Percentiles rank a stretch among this genome's conserved stretches.
Conservation (phyloP, 2,888 invertebrate species). For the Lypha dubia region DNA sequence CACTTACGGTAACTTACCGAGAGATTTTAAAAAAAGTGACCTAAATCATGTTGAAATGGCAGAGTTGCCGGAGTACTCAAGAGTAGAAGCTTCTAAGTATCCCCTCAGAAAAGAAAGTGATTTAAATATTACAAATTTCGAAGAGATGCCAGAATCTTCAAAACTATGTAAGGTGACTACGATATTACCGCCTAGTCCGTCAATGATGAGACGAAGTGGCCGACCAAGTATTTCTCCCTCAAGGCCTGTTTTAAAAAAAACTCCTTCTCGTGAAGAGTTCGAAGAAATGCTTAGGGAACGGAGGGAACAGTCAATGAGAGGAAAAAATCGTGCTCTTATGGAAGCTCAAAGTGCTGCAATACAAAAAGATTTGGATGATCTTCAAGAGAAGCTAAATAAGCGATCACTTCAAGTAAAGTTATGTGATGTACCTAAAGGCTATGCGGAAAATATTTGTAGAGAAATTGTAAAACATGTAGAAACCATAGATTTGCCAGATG, state of each 20-base stretch:
- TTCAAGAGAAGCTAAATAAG: conserved; percentile 73
- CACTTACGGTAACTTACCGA: conserved; percentile 89
- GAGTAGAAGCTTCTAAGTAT: background rate
- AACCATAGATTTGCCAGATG: conserved; percentile 71
- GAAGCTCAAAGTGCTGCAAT: conserved; percentile 74
- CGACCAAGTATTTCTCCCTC: conserved; percentile 77
- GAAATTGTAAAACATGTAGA: conserved; percentile 69
- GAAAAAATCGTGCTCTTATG: conserved; percentile 73
- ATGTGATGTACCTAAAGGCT: background rate
- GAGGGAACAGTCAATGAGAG: conserved; percentile 77
- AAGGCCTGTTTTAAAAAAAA: conserved; percentile 78
- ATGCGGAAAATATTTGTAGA: conserved; percentile 46
- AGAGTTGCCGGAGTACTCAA: conserved; percentile 25
- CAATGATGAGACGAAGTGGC: conserved; percentile 87
- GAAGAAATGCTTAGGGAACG: conserved; percentile 82
- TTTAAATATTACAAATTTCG: conserved; percentile 69
- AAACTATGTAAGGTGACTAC: conserved; percentile 85
- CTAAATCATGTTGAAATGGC: conserved; percentile 74
- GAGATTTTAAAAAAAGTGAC: conserved; percentile 75
- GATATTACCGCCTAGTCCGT: conserved; percentile 87
- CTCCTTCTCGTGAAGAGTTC: conserved; percentile 81
- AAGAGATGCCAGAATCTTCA: conserved; percentile 23
- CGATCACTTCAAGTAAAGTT: conserved; percentile 39
- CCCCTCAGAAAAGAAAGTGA: conserved; percentile 56
- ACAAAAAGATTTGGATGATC: conserved; percentile 75